Percentiles rank a stretch among this genome's conserved stretches.
These are phyloP conservation scores for Yponomeuta evonymella DNA, from an alignment of 2,888 invertebrate genomes.

Conservation along the genomic window DNA sequence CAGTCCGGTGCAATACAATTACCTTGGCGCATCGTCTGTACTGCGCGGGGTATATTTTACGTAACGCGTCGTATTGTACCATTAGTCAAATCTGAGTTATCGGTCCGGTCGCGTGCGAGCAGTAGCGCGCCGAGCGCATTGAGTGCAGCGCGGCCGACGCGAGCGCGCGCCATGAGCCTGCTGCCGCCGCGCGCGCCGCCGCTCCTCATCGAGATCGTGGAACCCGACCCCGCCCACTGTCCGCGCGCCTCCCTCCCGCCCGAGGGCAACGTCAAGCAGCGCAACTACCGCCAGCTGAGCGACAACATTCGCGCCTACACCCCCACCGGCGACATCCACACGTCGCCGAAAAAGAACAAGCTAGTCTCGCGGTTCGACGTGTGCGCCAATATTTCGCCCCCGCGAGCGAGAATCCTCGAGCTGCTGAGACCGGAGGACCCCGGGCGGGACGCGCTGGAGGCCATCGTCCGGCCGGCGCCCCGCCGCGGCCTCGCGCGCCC, in stretches of 20 bases:
- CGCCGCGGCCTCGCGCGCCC: constrained; percentile 56
- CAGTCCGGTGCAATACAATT: constrained; percentile 3
- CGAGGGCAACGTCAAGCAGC: constrained; percentile 56
- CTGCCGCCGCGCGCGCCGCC: constrained; percentile 27
- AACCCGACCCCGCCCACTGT: constrained; percentile 48
- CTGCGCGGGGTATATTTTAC: constrained; percentile 16
- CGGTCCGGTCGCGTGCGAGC: constrained; percentile 12
- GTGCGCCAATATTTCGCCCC: constrained; percentile 49
- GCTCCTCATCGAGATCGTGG: constrained; percentile 48
- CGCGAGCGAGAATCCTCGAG: constrained; percentile 57
- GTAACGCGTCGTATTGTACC: constrained; percentile 22
- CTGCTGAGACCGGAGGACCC: constrained; percentile 60
- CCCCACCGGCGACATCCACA: constrained; percentile 55
- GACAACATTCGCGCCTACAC: constrained; percentile 58
- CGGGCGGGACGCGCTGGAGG: constrained; percentile 58
- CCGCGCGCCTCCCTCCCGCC: constrained; percentile 41
- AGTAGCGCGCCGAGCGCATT: not conserved
- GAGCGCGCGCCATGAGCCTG: constrained; percentile 45
- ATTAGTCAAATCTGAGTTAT: constrained; percentile 23
- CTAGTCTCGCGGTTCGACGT: constrained; percentile 57
- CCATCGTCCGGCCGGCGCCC: constrained; percentile 59
- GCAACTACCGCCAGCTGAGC: constrained; percentile 54
- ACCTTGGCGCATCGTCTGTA: not conserved
- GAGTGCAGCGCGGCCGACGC: constrained; percentile 31
- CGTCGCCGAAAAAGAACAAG: constrained; percentile 52